These are phyloP conservation scores for Argyrosomus regius DNA, from an alignment of 2,797 vertebrate genomes.

Conservation along the genomic window DNA sequence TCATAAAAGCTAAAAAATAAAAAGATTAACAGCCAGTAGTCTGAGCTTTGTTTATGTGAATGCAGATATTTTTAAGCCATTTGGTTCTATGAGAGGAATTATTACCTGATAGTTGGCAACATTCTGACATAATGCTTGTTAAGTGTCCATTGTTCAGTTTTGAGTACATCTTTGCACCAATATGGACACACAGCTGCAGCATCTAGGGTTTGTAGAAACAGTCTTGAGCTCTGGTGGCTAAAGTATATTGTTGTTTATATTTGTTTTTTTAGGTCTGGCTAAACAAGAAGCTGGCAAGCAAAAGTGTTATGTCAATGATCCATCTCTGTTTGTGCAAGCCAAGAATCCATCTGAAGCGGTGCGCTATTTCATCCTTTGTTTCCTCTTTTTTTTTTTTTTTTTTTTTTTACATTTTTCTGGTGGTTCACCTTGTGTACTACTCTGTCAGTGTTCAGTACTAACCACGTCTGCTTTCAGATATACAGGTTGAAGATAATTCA, in stretches of 20 bases:
- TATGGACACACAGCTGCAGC: slow-evolving; percentile 77
- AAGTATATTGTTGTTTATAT: slow-evolving; percentile 58
- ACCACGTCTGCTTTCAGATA: slow-evolving; percentile 38
- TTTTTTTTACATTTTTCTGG: neutral
- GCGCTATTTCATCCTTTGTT: slow-evolving; percentile 24
- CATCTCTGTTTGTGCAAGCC: slow-evolving; percentile 58
- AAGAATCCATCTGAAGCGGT: slow-evolving; percentile 45
- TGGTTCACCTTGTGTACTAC: slow-evolving; percentile 32
- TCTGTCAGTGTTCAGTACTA: slow-evolving; percentile 30
- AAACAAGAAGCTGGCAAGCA: slow-evolving; percentile 51
- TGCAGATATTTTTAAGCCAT: slow-evolving; percentile 56
- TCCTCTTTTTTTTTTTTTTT: slow-evolving; percentile 28
- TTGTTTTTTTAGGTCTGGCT: slow-evolving; percentile 36
- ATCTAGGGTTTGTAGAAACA: slow-evolving; percentile 84
- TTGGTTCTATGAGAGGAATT: slow-evolving; percentile 69
- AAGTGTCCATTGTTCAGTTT: slow-evolving; percentile 47
- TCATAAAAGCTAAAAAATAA: slow-evolving; percentile 47
- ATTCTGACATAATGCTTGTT: slow-evolving; percentile 53
- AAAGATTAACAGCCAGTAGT: slow-evolving; percentile 66
- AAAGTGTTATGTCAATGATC: slow-evolving; percentile 40
- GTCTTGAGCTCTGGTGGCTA: slow-evolving; percentile 78
- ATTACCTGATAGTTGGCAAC: slow-evolving; percentile 70
- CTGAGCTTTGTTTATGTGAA: slow-evolving; percentile 54
- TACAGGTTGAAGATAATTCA: slow-evolving; percentile 25
- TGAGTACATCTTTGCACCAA: slow-evolving; percentile 31